Conservation (phyloP, 92 coral and sea anemone species). For the Siderastrea radians region DNA sequence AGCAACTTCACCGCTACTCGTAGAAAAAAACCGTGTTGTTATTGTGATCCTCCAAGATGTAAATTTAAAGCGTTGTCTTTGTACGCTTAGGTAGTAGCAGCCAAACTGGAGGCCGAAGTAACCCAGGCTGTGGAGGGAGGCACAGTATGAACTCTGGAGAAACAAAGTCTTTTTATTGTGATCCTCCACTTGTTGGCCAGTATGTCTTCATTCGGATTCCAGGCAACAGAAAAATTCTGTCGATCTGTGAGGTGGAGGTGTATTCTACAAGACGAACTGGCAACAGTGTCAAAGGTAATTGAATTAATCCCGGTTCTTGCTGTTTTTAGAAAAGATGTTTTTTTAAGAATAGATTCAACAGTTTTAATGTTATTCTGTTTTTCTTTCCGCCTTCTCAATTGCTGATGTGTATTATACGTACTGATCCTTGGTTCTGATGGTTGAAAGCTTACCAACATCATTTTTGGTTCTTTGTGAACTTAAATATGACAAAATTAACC, state of each 20-base stretch:
- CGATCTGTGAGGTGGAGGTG: neutral
- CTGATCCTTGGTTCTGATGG: too few species aligned
- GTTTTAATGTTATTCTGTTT: too few species aligned
- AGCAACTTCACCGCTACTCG: too few species aligned
- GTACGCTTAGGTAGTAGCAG: neutral
- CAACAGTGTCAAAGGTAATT: neutral
- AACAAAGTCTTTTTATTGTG: neutral
- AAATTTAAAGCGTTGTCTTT: neutral
- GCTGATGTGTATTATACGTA: too few species aligned
- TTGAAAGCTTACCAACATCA: too few species aligned
- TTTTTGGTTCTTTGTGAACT: too few species aligned
- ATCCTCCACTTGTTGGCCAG: neutral
- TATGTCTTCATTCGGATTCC: neutral
- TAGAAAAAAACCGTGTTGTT: too few species aligned
- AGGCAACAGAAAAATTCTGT: neutral
- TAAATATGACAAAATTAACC: too few species aligned
- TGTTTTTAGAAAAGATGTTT: too few species aligned
- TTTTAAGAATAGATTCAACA: too few species aligned
- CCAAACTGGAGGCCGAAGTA: neutral
- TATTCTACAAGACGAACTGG: neutral
- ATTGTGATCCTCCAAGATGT: too few species aligned
- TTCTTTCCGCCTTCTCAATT: too few species aligned
- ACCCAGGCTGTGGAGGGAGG: neutral
- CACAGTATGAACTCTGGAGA: neutral
- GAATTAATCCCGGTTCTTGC: neutral